Base-by-base conservation (phyloP, 2,797 vertebrate species). In the Alectoris magna region DNA sequence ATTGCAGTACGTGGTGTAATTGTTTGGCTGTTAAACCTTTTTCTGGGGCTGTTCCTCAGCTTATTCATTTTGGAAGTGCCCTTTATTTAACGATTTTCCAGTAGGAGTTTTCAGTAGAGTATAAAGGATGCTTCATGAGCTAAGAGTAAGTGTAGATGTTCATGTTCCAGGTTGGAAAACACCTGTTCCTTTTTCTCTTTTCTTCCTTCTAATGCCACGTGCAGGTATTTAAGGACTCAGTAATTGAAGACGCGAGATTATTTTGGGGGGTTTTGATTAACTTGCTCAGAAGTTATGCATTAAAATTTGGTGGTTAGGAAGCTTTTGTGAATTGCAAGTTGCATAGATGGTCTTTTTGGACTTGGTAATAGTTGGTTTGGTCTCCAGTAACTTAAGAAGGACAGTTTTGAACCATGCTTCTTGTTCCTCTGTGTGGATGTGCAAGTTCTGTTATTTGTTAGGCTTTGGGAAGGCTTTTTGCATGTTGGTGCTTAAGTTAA, bases 281-380 rank as follows among this genome's bases (percentile, higher is more conserved):
- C 11, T 9, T 39, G 39, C 39, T 39, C 39, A 44, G 31, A 68
- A 77, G 48, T 72, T 64, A 7, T 41, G 11, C 44, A 19, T 69
- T 18, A 66, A 5, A 71, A 72, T 62, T 27, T 5, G 16, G 41
- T 66, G 48, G 5, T 75, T 89, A 64, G 49, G 59, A 87, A 76
- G 12, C 46, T 13, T 56, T 68, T 68, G 29, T 29, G 41, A 79
- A 24, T 71, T 75, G 24, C 41, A 77, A 62, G n/a, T 74, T 34
- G 27, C 27, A 43, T 24, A 2, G 0, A 0, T 17, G 0, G 3
- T 88, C 51, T 67, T 48, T 62, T 53, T 51, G 63, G 9, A 17
- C 22, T 64, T 4, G 31, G 3, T 51, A 16, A 14, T 0, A 2
- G 14, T 66, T 59, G 7, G 29, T 77, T 39, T 58, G 46, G 13